Percentiles rank a stretch among this genome's conserved stretches.
Evolutionary conservation across 2,888 invertebrate species (phyloP).

Genomic region (Emmelina monodactyla): DNA sequence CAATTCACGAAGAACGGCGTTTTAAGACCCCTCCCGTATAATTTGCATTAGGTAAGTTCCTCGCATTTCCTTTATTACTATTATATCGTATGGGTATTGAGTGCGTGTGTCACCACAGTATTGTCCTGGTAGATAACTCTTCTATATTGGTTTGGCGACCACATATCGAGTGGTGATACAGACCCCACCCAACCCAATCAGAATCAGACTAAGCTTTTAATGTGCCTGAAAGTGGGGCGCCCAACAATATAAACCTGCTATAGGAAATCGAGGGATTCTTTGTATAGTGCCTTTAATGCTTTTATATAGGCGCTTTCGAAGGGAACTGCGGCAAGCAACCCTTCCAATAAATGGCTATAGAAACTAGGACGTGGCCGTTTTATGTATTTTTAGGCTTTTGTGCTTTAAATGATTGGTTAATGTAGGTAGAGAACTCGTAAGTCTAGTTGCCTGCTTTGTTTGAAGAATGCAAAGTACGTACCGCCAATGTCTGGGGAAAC

Average conservation of each 20-base stretch:
- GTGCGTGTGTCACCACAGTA: too few relatives aligned
- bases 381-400: too few relatives aligned
- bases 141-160: slow-evolving; percentile 34
- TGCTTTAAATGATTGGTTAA: too few relatives aligned
- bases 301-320: background rate
- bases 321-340: too few relatives aligned
- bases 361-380: too few relatives aligned
- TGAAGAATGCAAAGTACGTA: background rate
- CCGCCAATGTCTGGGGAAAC: background rate
- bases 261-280: slow-evolving; percentile 23
- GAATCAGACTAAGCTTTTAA: slow-evolving; percentile 38
- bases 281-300: slow-evolving; percentile 19
- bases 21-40: too few relatives aligned
- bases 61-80: too few relatives aligned
- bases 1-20: too few relatives aligned
- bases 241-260: slow-evolving; percentile 24
- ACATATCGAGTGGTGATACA: slow-evolving; percentile 30
- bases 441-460: background rate
- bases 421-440: slow-evolving; percentile 12
- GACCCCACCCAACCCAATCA: slow-evolving; percentile 53
- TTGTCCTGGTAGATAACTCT: slow-evolving; percentile 4
- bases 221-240: slow-evolving; percentile 47
- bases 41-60: too few relatives aligned
- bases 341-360: too few relatives aligned
- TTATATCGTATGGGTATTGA: slow-evolving; percentile 1